Evolutionary conservation across 1,140 invertebrate species (phyloP).

Genomic region (Batillaria attramentaria): DNA sequence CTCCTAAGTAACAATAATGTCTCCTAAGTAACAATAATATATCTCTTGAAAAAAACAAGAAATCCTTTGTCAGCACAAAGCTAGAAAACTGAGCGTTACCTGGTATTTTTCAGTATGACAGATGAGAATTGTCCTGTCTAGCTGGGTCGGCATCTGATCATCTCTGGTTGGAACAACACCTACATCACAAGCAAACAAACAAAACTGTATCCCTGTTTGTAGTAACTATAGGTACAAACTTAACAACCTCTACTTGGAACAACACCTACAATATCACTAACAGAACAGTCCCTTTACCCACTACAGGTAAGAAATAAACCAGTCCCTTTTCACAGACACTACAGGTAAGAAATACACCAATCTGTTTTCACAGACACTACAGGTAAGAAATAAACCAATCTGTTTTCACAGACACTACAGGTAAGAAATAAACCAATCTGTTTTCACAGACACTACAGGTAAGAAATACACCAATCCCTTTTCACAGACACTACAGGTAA

Average conservation of each 20-base stretch:
- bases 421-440: neutral
- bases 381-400: too few relatives aligned
- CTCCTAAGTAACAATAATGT: too few relatives aligned
- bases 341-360: too few relatives aligned
- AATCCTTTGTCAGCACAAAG: neutral
- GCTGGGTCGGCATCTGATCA: conserved; percentile 59
- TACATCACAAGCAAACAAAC: conserved; percentile 32
- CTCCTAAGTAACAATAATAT: too few relatives aligned
- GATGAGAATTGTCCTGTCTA: conserved; percentile 74
- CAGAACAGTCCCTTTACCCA: neutral
- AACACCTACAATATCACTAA: neutral
- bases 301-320: too few relatives aligned
- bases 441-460: neutral
- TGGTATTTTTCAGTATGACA: conserved; percentile 75
- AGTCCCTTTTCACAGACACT: too few relatives aligned
- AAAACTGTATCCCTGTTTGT: neutral
- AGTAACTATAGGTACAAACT: neutral
- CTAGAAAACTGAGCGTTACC: conserved; percentile 29
- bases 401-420: too few relatives aligned
- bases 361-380: too few relatives aligned
- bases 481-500: too few relatives aligned
- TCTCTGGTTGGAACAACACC: conserved; percentile 56
- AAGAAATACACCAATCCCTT: too few relatives aligned
- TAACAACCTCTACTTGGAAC: neutral
- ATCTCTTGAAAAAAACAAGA: too few relatives aligned